These are phyloP conservation scores for Eustalomyia histrio DNA, from an alignment of 2,888 invertebrate species.

Conservation along the genomic window DNA sequence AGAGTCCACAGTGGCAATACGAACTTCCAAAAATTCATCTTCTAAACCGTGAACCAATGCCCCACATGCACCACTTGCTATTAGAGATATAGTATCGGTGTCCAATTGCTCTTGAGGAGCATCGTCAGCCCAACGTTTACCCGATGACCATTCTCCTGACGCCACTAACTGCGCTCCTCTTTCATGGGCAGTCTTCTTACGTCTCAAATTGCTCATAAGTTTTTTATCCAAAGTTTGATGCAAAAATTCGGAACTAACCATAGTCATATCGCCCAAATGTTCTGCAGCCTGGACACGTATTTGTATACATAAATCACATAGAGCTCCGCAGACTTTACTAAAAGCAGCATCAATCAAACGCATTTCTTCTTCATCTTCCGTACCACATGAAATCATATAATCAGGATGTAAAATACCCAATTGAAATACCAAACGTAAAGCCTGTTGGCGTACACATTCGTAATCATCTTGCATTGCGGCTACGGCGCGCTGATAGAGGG, in stretches of 20 bases:
- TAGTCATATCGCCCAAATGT: slow-evolving; percentile 91
- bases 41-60: slow-evolving; percentile 99
- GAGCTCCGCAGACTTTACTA: slow-evolving; percentile 94
- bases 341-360: slow-evolving; percentile 97
- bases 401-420: slow-evolving; percentile 93
- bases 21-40: slow-evolving; percentile 98
- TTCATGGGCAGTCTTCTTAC: slow-evolving; percentile 91
- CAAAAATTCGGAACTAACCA: slow-evolving; percentile 92
- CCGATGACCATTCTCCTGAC: slow-evolving; percentile 94
- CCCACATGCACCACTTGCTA: slow-evolving; percentile 97
- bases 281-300: slow-evolving; percentile 92
- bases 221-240: slow-evolving; percentile 99
- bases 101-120: slow-evolving; percentile 87
- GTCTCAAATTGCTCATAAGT: slow-evolving; percentile 95
- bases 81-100: slow-evolving; percentile 87
- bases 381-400: slow-evolving; percentile 82
- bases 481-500: slow-evolving; percentile 84
- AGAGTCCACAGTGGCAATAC: slow-evolving; percentile 96
- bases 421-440: slow-evolving; percentile 91
- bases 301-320: slow-evolving; percentile 94
- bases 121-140: slow-evolving; percentile 93
- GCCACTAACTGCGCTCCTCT: slow-evolving; percentile 90
- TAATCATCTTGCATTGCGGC: slow-evolving; percentile 93
- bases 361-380: slow-evolving; percentile 89
- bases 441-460: slow-evolving; percentile 93